These are phyloP conservation scores for Deroplatys truncata DNA, from an alignment of 2,888 invertebrate species.

Conservation along the genomic window DNA sequence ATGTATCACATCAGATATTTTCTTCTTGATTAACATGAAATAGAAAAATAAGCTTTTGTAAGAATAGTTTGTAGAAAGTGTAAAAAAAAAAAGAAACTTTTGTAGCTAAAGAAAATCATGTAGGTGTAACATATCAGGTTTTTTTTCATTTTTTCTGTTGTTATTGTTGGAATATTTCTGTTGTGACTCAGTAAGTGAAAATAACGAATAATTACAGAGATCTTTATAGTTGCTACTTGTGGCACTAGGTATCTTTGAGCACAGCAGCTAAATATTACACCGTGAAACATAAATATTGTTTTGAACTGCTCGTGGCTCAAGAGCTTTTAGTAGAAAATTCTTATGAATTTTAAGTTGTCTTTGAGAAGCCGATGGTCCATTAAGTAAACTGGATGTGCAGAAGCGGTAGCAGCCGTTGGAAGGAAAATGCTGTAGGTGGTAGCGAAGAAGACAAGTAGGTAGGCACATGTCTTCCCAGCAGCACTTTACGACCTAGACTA, in stretches of 20 bases:
- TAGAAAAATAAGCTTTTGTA: too few relatives aligned
- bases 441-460: neutral
- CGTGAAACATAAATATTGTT: neutral
- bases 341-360: neutral
- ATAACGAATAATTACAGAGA: too few relatives aligned
- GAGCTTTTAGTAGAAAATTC: neutral
- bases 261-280: neutral
- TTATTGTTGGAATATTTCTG: too few relatives aligned
- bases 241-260: neutral
- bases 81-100: too few relatives aligned
- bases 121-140: too few relatives aligned
- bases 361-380: neutral
- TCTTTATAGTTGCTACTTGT: too few relatives aligned
- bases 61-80: too few relatives aligned
- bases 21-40: too few relatives aligned
- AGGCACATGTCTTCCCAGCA: neutral
- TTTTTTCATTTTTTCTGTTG: too few relatives aligned
- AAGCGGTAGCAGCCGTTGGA: neutral
- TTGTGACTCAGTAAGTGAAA: too few relatives aligned
- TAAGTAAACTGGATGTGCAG: neutral
- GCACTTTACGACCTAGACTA: constrained; percentile 9
- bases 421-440: neutral
- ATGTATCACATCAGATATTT: too few relatives aligned
- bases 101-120: too few relatives aligned
- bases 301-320: neutral